Base-by-base conservation (phyloP, 2,888 invertebrate genomes). In the Trichogramma evanescens region DNA sequence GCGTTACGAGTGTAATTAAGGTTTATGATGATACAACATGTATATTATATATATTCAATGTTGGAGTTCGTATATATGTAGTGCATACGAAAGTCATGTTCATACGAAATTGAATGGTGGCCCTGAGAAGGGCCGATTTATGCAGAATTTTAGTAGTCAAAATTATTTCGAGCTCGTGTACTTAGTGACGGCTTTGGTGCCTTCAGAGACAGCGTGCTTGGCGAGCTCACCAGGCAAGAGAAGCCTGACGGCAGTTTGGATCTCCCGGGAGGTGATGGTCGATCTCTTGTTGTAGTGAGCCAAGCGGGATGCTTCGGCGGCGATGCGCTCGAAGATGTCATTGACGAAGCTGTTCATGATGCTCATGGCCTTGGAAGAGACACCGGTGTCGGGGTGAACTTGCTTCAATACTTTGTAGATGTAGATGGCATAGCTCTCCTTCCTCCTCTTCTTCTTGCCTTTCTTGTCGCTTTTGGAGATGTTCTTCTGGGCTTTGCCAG, bases 241-340 rank as follows among this genome's bases (percentile, higher is more conserved):
- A 0, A 89, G 79, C 49, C 84, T 81, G 0, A 88, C 83, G 0
- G 88, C 87, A 0, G 60, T 52, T 69, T 89, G 86, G 9, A 91
- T 83, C 66, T 90, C 89, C 58, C 86, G 80, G 64, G 84, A 85
- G 0, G 84, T 83, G 71, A 91, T 80, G 0, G 89, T 89, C 0
- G 82, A 84, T 50, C 83, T 80, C 73, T 68, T 66, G 64, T 63
- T 69, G 65, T 68, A 69, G 8, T 68, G 68, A 39, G 69, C 66
- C 53, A 70, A 52, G 7, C 68, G 62, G 1, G 66, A 70, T n/a
- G 72, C 68, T 55, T 73, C 72, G 6, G 71, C 69, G 5, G 72
- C 72, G 40, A 73, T 73, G 2, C 73, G 70, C 52, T 73, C 73
- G 38, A 72, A 72, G 50, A 73, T 71, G 13, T 73, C 73, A 43